phyloP scores from a whole-genome alignment of 1,140 invertebrate species.

The Cotesia typhae region DNA sequence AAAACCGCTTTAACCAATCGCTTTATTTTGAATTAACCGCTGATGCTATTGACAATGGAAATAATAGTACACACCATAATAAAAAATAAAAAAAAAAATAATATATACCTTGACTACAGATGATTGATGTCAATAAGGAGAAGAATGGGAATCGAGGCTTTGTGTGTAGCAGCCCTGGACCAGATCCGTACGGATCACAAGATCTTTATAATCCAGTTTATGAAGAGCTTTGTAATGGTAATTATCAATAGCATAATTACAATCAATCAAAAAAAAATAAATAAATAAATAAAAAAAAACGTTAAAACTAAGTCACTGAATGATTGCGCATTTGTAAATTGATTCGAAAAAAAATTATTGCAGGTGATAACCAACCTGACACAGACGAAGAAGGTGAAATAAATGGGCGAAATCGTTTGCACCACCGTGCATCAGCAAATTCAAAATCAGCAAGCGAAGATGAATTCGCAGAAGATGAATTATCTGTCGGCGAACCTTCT shows the following conservation, averaged over 20 bases:
- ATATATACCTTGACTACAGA: conserved; percentile 65
- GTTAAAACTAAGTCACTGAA: conserved; percentile 1
- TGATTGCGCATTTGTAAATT: conserved; percentile 8
- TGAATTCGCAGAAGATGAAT: conserved; percentile 76
- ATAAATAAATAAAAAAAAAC: conserved; percentile 12
- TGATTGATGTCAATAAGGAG: conserved; percentile 70
- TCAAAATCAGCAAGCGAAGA: conserved; percentile 72
- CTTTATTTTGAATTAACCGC: too few relatives aligned
- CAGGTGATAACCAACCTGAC: conserved; percentile 58
- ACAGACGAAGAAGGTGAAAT: conserved; percentile 71
- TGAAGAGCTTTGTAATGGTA: conserved; percentile 74
- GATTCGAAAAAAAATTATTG: conserved; percentile 1
- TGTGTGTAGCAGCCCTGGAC: conserved; percentile 74
- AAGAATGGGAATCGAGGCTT: conserved; percentile 58
- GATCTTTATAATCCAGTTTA: conserved; percentile 77
- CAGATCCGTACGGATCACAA: conserved; percentile 73
- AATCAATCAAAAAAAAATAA: conserved; percentile 3
- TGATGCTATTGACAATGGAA: too few relatives aligned
- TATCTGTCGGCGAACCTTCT: conserved; percentile 67
- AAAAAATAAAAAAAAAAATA: not conserved
- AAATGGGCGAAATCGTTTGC: conserved; percentile 54
- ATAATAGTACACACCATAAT: too few relatives aligned
- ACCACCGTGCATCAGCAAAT: conserved; percentile 48
- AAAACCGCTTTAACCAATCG: too few relatives aligned
- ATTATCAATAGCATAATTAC: conserved; percentile 32